Evolutionary conservation across 2,888 invertebrate genomes (phyloP), one percentile per base, ranked within the genome.

Genomic region (Tinea semifulvella): DNA sequence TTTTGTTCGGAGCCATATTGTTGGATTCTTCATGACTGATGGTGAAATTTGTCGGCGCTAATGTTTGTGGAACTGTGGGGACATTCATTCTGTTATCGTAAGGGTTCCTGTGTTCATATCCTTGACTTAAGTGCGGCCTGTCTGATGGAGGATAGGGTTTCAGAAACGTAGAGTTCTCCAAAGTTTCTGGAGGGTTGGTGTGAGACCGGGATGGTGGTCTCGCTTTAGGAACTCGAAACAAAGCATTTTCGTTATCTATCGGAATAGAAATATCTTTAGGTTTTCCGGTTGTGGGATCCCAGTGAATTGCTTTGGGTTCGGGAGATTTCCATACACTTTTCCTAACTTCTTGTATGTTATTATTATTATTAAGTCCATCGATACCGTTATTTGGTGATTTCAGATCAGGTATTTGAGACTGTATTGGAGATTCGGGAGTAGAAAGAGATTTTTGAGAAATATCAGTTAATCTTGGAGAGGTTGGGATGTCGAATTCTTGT

Each of bases 191-290:
- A 43, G 58, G 63, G n/a, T 81, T 77, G 7, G 70, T 68, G 20
- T 83, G 69, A 1, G 81, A 84, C 48, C 87, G 72, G 3, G 86
- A 88, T 20, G 85, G 88, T 20, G 86, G 86, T 52, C 85, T 77
- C 1, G 85, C 86, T 64, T 85, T 87, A 1, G 87, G 87, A 14
- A 87, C 84, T 55, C 87, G 70, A 54, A 88, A 88, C 7, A 87
- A 75, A 2, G 84, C 77, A 39, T 82, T 82, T 49, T 84, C 84
- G 52, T 67, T 75, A 47, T 76, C 77, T 17, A 58, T 57, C 2
- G 60, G 58, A 3, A 57, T 51, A 27, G 43, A 46, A 43, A 58
- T 61, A 45, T 80, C 80, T 58, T 72, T 77, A n/a, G 62, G 53
- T 60, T 73, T 79, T 1, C 43, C 45, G 18, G 50, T 48, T 27